Evolutionary conservation across 2,888 invertebrate species (phyloP).

Genomic region (Spisula solida): DNA sequence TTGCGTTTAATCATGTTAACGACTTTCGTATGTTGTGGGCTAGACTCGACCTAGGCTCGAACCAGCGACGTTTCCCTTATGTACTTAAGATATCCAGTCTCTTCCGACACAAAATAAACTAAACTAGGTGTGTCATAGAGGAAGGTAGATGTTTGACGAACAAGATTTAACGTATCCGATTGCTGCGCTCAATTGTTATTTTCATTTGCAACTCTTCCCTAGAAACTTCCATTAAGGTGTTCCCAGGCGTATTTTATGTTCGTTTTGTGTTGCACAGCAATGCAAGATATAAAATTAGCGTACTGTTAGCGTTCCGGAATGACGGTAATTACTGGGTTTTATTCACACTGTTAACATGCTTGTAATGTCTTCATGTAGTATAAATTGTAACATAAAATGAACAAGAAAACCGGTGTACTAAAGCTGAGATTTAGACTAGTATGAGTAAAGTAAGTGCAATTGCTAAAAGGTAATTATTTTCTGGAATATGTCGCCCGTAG

Average conservation of each 20-base stretch:
- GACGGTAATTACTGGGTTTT: not conserved
- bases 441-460: too few species aligned
- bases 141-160: not conserved
- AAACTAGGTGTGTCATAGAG: not conserved
- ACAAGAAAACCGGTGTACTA: not conserved
- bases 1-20: too few species aligned
- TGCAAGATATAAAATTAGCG: not conserved
- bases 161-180: not conserved
- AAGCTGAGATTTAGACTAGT: not conserved
- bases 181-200: not conserved
- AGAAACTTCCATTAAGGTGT: not conserved
- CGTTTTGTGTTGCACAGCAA: not conserved
- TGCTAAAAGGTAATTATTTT: too few species aligned
- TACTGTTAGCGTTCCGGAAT: not conserved
- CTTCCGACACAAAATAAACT: not conserved
- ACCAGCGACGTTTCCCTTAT: too few species aligned
- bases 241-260: not conserved
- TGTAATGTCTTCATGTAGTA: not conserved
- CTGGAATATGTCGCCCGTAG: too few species aligned
- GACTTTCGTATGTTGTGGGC: too few species aligned
- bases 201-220: constrained; percentile 4
- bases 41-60: too few species aligned
- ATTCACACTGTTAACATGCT: not conserved
- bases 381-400: constrained; percentile 18
- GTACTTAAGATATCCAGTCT: not conserved